A percentile compares a stretch with the other conserved stretches of the same genome.
These are phyloP conservation scores for Catalaphyllia jardinei DNA, from an alignment of 64 coral and sea anemone genomes.

Conservation along the genomic window DNA sequence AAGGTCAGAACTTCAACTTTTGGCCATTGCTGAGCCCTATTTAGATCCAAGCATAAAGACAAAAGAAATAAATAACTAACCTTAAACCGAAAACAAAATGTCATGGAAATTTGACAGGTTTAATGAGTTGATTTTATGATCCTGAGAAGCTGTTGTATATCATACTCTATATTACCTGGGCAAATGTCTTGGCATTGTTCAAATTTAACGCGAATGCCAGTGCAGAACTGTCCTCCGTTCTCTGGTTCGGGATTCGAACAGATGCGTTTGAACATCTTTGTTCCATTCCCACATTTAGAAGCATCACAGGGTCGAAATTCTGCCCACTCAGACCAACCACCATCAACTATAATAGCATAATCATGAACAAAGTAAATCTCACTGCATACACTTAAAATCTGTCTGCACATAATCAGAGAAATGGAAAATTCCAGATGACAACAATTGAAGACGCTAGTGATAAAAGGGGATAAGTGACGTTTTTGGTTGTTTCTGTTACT, in stretches of 20 bases:
- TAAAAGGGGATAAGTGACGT: no score
- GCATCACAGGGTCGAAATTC: slow-evolving; percentile 15
- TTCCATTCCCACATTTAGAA: slow-evolving; percentile 12
- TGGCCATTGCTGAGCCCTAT: no score
- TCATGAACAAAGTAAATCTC: background rate
- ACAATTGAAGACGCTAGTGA: no score
- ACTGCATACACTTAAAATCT: background rate
- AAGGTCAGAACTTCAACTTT: no score
- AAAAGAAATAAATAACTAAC: background rate
- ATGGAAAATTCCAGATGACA: no score
- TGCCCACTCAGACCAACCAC: slow-evolving; percentile 17
- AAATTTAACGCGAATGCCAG: background rate
- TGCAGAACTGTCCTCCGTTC: slow-evolving; percentile 12
- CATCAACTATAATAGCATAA: slow-evolving; percentile 13
- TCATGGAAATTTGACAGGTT: no score
- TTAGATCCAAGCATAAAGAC: no score
- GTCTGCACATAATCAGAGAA: background rate
- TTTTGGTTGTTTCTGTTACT: no score
- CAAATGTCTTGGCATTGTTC: background rate
- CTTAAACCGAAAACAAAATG: background rate
- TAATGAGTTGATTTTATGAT: no score
- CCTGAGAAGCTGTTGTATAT: no score
- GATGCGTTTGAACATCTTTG: background rate
- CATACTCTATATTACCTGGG: background rate
- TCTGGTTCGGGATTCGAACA: slow-evolving; percentile 21